Percentiles rank a stretch among this genome's conserved stretches.
These are phyloP conservation scores for Galerucella nymphaeae DNA, from an alignment of 2,888 invertebrate species.

Conservation along the genomic window DNA sequence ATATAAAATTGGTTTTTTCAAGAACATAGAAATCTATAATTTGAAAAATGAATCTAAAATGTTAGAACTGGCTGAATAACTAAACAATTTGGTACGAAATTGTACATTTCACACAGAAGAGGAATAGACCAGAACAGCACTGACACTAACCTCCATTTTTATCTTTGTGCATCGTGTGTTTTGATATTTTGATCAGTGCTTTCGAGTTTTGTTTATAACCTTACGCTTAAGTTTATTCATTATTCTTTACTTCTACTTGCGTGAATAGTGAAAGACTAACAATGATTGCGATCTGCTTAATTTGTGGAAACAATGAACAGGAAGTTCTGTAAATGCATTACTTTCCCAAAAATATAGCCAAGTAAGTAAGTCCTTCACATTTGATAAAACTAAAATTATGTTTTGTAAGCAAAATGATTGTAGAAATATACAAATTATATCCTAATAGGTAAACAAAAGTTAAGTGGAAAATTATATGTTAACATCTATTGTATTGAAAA, in stretches of 20 bases:
- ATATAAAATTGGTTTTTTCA: not conserved
- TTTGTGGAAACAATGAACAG: constrained; percentile 3
- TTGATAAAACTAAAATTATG: too few species aligned
- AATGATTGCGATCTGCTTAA: constrained; percentile 1
- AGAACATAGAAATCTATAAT: not conserved
- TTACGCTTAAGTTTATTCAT: constrained; percentile 1
- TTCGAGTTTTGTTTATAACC: not conserved
- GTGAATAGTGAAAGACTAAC: not conserved
- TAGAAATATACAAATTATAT: not conserved
- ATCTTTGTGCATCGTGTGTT: not conserved
- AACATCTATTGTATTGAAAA: constrained; percentile 5
- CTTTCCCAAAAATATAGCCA: constrained; percentile 2
- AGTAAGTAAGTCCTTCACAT: not conserved
- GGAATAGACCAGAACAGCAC: not conserved
- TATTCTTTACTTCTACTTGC: constrained; percentile 6
- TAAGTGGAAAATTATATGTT: not conserved
- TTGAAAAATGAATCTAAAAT: not conserved
- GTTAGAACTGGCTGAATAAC: constrained; percentile 3
- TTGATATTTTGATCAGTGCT: not conserved
- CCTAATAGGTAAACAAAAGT: constrained; percentile 1
- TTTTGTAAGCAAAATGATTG: too few species aligned
- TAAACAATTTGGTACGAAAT: not conserved
- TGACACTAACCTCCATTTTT: not conserved
- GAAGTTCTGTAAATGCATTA: constrained; percentile 2
- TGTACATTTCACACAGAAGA: constrained; percentile 3